Conservation (phyloP, 2,888 invertebrate genomes). For the Fissipunctia ypsillon region DNA sequence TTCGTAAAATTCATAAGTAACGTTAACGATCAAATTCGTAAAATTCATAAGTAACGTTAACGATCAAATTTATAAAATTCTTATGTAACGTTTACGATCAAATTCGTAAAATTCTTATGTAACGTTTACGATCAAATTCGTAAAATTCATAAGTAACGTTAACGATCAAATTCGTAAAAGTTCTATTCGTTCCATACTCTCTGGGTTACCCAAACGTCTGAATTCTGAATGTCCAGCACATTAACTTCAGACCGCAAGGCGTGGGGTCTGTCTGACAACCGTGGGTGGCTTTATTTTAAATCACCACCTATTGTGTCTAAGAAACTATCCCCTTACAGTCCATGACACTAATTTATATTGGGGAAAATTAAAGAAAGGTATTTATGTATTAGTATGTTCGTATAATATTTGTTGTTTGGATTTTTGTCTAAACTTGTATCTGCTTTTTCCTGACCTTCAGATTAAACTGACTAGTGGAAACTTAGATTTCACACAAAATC, state of each 20-base stretch:
- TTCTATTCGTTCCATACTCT: conserved; percentile 62
- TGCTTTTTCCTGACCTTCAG: not conserved
- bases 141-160: no score
- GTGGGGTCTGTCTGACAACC: conserved; percentile 81
- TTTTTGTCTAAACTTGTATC: not conserved
- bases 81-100: no score
- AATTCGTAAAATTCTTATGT: no score
- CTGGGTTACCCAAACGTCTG: conserved; percentile 74
- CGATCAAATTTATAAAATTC: no score
- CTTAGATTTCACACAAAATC: not conserved
- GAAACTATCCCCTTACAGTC: conserved; percentile 64
- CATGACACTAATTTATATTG: conserved; percentile 42
- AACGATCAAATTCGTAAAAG: no score
- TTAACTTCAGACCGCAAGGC: conserved; percentile 86
- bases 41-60: no score
- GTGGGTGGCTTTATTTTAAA: conserved; percentile 86
- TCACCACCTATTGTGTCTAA: conserved; percentile 84
- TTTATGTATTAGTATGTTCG: not conserved
- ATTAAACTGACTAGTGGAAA: not conserved
- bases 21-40: no score
- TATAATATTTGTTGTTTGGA: not conserved
- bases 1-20: no score
- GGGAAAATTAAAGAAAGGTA: conserved; percentile 10
- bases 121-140: no score
- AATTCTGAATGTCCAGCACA: conserved; percentile 88